Base-by-base conservation (phyloP, 2,888 invertebrate species). In the Ypsolopha scabrella region DNA sequence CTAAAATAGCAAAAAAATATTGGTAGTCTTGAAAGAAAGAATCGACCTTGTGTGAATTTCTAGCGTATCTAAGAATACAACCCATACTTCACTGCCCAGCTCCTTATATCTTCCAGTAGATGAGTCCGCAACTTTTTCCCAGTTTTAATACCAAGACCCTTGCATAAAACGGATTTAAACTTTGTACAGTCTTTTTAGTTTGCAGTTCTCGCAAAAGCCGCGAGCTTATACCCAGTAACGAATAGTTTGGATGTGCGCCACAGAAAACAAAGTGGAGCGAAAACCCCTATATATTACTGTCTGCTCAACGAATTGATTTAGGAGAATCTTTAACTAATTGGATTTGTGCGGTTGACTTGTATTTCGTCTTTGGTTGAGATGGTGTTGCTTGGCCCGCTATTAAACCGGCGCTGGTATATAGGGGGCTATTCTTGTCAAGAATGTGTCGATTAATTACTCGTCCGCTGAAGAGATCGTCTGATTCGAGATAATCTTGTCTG, bases 311-410 rank as follows among this genome's bases (percentile, higher is more conserved):
- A 80, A 79, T 80, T 80, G 82, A 82, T 82, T 82, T 80, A 83
- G 75, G 73, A 73, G 74, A 72, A 76, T 74, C 74, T 76, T 79
- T 76, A 80, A 75, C 72, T 81, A 82, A 83, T 82, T 82, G 73
- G 73, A 81, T 76, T 74, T 73, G 70, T 74, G 71, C 70, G 71
- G 70, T 78, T 66, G 68, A 70, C 69, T 73, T 72, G 70, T 68
- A 69, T 77, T 75, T 70, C 67, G 69, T 68, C 69, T 71, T 64
- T 61, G 61, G 58, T 56, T 62, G 63, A 76, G 74, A 80, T 75
- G 72, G 24, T 24, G 24, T 24, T 24, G 24, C 24, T 24, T 24
- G 24, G 24, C 24, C 24, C 24, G 24, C 24, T 2, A 24, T 24
- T 24, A 24, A 24, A 24, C 24, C 24, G 24, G 24, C 24, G 24